Conservation (phyloP, 1,140 invertebrate species). For the Cotesia typhae region DNA sequence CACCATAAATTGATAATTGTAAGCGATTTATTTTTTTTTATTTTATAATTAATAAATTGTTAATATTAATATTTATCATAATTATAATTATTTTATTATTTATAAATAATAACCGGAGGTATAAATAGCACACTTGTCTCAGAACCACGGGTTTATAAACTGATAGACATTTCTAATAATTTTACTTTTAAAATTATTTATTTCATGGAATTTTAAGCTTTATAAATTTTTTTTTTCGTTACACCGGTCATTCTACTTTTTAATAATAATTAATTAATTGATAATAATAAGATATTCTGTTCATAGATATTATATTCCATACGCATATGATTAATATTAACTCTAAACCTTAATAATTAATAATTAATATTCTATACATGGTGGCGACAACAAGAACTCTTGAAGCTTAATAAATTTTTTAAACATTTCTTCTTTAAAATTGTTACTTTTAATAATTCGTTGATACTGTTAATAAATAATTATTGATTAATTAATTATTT, state of each 20-base stretch:
- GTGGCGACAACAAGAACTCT: slow-evolving; percentile 30
- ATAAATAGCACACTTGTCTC: slow-evolving; percentile 62
- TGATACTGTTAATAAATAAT: slow-evolving; percentile 3
- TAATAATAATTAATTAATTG: too few species aligned
- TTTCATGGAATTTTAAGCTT: neutral
- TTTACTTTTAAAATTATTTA: neutral
- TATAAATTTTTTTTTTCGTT: too few species aligned
- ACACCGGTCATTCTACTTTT: too few species aligned
- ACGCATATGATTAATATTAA: neutral
- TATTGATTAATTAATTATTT: neutral
- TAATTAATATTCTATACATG: slow-evolving; percentile 30
- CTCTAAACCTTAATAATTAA: neutral
- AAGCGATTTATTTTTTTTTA: slow-evolving; percentile 45
- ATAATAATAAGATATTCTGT: neutral
- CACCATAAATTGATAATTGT: slow-evolving; percentile 55
- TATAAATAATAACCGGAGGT: slow-evolving; percentile 53
- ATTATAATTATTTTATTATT: slow-evolving; percentile 1
- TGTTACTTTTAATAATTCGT: too few species aligned
- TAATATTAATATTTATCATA: slow-evolving; percentile 10
- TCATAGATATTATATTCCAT: neutral
- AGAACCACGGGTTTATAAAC: slow-evolving; percentile 26
- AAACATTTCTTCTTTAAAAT: neutral
- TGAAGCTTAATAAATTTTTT: slow-evolving; percentile 13
- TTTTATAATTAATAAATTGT: slow-evolving; percentile 26
- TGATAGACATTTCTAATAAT: neutral